Evolutionary conservation across 2,113 vertebrate species (phyloP).

Genomic region (Nannobrachium achirus): DNA sequence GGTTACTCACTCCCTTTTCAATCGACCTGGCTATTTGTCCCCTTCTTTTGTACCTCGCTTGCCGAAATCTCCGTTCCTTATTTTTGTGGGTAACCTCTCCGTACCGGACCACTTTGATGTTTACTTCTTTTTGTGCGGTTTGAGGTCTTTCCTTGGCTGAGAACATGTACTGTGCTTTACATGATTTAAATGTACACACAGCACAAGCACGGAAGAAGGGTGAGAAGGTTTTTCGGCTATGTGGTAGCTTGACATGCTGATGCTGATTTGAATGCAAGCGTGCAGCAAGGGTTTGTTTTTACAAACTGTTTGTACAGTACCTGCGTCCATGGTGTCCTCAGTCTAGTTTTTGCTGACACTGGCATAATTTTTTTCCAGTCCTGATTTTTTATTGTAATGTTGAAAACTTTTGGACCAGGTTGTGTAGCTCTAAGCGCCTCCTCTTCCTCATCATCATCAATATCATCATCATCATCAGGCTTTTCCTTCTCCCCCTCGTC

Average conservation of each 20-base stretch:
- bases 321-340: not conserved
- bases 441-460: too few species aligned
- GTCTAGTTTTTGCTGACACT: not conserved
- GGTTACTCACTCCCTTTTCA: not conserved
- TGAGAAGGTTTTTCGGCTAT: not conserved
- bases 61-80: not conserved
- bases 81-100: too few species aligned
- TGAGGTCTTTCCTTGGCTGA: not conserved
- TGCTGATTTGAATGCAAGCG: constrained; percentile 2
- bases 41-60: too few species aligned
- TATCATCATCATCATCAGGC: too few species aligned
- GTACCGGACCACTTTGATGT: not conserved
- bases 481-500: too few species aligned
- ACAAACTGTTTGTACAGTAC: not conserved
- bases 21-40: too few species aligned
- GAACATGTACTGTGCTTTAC: not conserved
- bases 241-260: not conserved
- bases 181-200: not conserved
- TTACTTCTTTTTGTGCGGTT: not conserved
- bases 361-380: not conserved
- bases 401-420: not conserved
- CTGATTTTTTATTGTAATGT: not conserved
- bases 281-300: constrained; percentile 6
- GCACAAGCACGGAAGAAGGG: not conserved
- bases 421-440: not conserved